Evolutionary conservation across 2,797 vertebrate species (phyloP), one percentile per base, ranked within the genome.

Genomic region (Malurus splendens): DNA sequence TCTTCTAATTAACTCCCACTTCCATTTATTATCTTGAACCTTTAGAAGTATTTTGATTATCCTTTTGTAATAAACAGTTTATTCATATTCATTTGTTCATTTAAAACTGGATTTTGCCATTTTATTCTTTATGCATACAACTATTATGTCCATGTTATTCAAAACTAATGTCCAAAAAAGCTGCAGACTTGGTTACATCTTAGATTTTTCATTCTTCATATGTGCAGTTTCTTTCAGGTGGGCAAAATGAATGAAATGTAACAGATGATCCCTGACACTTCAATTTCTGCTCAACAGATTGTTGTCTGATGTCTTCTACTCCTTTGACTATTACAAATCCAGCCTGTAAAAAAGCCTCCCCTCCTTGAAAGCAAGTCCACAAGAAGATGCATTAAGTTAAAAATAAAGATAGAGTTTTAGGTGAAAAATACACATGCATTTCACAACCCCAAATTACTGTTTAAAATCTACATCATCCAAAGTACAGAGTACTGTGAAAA

Each of bases 311-410:
- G 4, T 64, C 30, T 65, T 57, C n/a, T 48, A 7, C 33, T 72
- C 12, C 47, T 90, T 57, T 9, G 4, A 45, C 11, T 36, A 16
- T 19, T 71, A 71, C 4, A 80, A 73, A 77, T 30, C 51, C 9
- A 67, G 33, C 17, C 9, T 33, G 61, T 1, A 70, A 25, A 66
- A 9, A 52, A 72, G 22, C 23, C 8, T 61, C 14, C 61, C 3
- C 11, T 55, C 18, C 87, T 82, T 45, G 38, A 82, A 61, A 88
- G 39, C 22, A 88, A 91, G 36, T 52, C 27, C 65, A 71, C 7
- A 36, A 32, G 28, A 85, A 51, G 5, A 61, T 12, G 12, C 5
- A 50, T 12, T 6, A 81, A 74, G 22, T 61, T 75, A 24, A 61
- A 79, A 88, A 68, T 25, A 67, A 79, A 73, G 5, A 61, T 12